Evolutionary conservation across 2,888 invertebrate genomes (phyloP).

Genomic region (Julus scandinavius): DNA sequence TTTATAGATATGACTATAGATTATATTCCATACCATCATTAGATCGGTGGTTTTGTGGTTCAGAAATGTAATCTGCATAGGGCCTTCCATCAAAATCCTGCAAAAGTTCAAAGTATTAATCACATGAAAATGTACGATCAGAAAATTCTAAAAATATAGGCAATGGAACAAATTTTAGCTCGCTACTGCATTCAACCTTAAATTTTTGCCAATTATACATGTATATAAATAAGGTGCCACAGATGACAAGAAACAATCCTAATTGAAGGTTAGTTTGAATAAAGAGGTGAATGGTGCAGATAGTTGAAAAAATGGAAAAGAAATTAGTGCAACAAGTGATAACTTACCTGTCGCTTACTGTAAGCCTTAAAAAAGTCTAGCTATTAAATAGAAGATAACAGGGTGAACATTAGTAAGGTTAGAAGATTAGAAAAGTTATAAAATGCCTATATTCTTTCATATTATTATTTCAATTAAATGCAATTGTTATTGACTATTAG

Average conservation of each 20-base stretch:
- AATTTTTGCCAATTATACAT: neutral
- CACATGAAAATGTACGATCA: neutral
- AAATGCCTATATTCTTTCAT: neutral
- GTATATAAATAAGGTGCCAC: neutral
- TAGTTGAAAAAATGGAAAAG: neutral
- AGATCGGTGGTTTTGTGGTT: constrained; percentile 51
- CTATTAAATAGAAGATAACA: constrained; percentile 48
- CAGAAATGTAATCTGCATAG: constrained; percentile 54
- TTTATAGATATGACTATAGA: neutral
- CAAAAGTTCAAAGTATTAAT: neutral
- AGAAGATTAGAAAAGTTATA: constrained; percentile 19
- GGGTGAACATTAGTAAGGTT: constrained; percentile 48
- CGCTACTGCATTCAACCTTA: neutral
- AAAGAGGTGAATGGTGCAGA: neutral
- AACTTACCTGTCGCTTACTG: constrained; percentile 35
- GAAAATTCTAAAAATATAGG: no score
- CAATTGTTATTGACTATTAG: neutral
- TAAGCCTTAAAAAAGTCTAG: constrained; percentile 45
- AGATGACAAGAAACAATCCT: neutral
- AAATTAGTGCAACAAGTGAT: constrained; percentile 8
- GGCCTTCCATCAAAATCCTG: constrained; percentile 55
- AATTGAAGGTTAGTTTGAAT: neutral
- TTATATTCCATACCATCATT: constrained; percentile 51
- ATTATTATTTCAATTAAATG: neutral
- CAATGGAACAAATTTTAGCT: neutral